Conservation (phyloP, 2,113 vertebrate genomes). For the Thymallus thymallus region DNA sequence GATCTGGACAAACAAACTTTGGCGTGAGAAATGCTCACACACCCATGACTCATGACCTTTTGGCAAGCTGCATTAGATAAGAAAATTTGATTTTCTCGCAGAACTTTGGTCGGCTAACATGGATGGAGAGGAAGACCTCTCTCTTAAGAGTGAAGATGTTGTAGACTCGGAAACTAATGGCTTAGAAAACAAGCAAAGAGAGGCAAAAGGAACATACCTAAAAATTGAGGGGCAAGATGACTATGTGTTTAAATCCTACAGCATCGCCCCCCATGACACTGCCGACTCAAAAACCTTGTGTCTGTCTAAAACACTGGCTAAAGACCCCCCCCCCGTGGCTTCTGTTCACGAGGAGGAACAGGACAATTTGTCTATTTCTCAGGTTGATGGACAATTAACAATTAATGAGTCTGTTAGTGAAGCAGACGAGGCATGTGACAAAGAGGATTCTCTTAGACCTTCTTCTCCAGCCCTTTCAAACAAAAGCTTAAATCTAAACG, state of each 20-base stretch:
- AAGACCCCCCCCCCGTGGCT: conserved; percentile 67
- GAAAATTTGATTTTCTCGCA: conserved; percentile 41
- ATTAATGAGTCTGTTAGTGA: conserved; percentile 39
- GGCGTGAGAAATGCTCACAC: conserved; percentile 48
- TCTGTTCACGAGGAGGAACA: conserved; percentile 68
- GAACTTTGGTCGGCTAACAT: conserved; percentile 62
- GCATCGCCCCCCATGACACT: conserved; percentile 61
- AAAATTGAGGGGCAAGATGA: conserved; percentile 79
- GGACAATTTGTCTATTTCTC: conserved; percentile 62
- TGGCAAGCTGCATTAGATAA: conserved; percentile 52
- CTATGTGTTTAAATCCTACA: conserved; percentile 79
- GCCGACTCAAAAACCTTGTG: conserved; percentile 45
- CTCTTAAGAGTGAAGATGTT: conserved; percentile 55
- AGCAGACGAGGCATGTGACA: conserved; percentile 45
- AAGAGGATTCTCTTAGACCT: conserved; percentile 11
- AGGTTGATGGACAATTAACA: conserved; percentile 58
- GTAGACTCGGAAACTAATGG: conserved; percentile 50
- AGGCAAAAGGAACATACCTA: conserved; percentile 72
- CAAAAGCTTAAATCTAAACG: conserved; percentile 56
- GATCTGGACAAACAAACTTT: conserved; percentile 24
- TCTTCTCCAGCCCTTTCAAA: conserved; percentile 60
- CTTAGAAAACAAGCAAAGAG: conserved; percentile 64
- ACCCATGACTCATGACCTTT: conserved; percentile 67
- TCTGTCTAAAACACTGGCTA: conserved; percentile 63
- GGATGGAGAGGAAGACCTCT: conserved; percentile 71